Evolutionary conservation across 2,113 vertebrate genomes (phyloP), one percentile per base, ranked within the genome.

Genomic region (Anarhynchus alexandrinus): DNA sequence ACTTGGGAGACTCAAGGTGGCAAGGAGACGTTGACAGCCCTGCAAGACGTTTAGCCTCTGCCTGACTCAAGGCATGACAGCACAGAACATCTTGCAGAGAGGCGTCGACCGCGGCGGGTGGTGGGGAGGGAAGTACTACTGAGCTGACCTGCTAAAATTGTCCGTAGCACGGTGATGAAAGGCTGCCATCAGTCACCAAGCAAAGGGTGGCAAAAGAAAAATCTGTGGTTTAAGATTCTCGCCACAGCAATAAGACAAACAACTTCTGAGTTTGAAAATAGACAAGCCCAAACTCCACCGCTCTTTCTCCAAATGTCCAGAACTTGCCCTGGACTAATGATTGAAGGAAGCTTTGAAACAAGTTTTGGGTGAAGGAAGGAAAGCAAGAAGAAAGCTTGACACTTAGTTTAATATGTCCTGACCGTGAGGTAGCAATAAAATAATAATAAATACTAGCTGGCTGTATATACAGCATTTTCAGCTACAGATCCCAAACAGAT

Each of bases 71-170:
- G 51, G 30, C 17, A 6, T 10, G 12, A 26, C 73, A 45, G 79
- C 32, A 20, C 34, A 32, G 62, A 38, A 9, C 45, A 11, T 11
- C 36, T 40, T 30, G 14, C 34, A 52, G 23, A 16, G 34, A 74
- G 12, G 6, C 20, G 23, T 55, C 10, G 1, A 4, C 59, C 21
- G 1, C 7, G 27, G 52, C 0, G 0, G n/a, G 30, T n/a, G 58
- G 22, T 20, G 21, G 22, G 26, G 22, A 32, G 5, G 45, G 30
- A 66, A 61, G 51, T 6, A 27, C 8, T 9, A 17, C 52, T 6
- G 0, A 69, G 45, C 32, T n/a, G 11, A 21, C 17, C 57, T 29
- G 14, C 51, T 51, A 8, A 32, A 34, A 54, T 15, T 17, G 11
- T 42, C 49, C 4, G 0, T 59, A 69, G n/a, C 61, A 19, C 34